phyloP scores from a whole-genome alignment of 2,888 invertebrate species.

The Atherix ibis region DNA sequence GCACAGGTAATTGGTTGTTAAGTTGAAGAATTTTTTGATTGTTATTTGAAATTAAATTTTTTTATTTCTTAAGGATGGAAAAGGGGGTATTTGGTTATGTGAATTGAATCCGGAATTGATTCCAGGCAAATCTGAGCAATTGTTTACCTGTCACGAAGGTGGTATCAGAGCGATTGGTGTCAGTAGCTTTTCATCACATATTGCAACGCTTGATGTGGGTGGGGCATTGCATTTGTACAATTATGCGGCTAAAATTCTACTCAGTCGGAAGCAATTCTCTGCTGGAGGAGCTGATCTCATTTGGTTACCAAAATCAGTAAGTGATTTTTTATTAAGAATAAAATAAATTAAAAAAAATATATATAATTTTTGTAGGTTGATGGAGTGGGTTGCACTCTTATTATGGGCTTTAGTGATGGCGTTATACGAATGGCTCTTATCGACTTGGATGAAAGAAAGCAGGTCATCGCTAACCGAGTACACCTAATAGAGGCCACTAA shows the following conservation, averaged over 20 bases:
- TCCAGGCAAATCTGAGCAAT: conserved; percentile 31
- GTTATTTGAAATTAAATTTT: conserved; percentile 1
- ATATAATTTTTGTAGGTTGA: neutral
- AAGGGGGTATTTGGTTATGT: conserved; percentile 65
- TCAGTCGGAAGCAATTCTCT: conserved; percentile 45
- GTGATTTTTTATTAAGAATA: neutral
- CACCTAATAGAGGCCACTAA: conserved; percentile 38
- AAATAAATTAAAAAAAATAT: conserved; percentile 6
- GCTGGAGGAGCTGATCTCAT: conserved; percentile 41
- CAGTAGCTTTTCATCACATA: conserved; percentile 50
- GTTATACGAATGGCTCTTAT: conserved; percentile 41
- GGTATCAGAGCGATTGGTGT: conserved; percentile 49
- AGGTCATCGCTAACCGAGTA: conserved; percentile 11
- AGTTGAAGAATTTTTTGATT: neutral
- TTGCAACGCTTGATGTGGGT: conserved; percentile 57
- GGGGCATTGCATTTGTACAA: conserved; percentile 61
- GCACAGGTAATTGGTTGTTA: conserved; percentile 48
- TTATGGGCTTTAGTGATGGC: conserved; percentile 58
- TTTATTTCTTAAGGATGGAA: conserved; percentile 49
- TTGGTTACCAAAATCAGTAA: conserved; percentile 56
- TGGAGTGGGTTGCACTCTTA: conserved; percentile 34
- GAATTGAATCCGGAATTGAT: conserved; percentile 43
- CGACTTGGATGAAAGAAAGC: conserved; percentile 14
- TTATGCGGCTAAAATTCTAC: conserved; percentile 40
- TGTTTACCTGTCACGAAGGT: conserved; percentile 62